Conservation (phyloP, 2,888 invertebrate species). For the Ariolimax columbianus region DNA sequence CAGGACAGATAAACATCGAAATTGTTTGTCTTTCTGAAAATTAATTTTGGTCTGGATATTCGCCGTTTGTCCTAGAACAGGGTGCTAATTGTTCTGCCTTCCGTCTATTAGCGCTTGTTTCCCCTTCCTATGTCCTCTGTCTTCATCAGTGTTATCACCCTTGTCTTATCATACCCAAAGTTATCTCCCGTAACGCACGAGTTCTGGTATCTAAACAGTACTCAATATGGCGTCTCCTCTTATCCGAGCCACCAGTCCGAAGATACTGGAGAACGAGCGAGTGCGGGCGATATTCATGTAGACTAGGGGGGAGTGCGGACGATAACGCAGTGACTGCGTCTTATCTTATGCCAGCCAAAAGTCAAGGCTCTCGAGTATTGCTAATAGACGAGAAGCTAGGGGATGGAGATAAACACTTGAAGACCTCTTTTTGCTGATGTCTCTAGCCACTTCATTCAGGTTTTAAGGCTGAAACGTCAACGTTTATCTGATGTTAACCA, state of each 20-base stretch:
- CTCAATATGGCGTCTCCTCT: neutral
- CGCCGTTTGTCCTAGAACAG: neutral
- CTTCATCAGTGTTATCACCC: neutral
- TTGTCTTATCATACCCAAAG: neutral
- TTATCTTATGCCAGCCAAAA: neutral
- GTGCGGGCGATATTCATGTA: neutral
- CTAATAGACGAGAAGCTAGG: neutral
- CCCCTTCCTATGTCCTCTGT: neutral
- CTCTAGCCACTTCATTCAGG: neutral
- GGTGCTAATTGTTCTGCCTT: neutral
- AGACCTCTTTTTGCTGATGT: neutral
- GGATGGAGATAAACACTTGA: neutral
- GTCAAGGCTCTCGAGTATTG: neutral
- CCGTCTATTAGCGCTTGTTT: neutral
- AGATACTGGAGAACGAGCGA: neutral
- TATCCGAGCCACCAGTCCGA: neutral
- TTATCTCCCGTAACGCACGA: neutral
- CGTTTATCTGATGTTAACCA: too few relatives aligned
- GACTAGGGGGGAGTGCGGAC: neutral
- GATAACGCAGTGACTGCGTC: neutral
- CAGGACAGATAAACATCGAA: too few relatives aligned
- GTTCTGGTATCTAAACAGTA: slow-evolving; percentile 3
- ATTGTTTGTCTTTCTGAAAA: too few relatives aligned
- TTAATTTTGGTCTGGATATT: too few relatives aligned
- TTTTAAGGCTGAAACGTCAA: neutral